Evolutionary conservation across 2,888 invertebrate genomes (phyloP), one percentile per base, ranked within the genome.

Genomic region (Pocota personata): DNA sequence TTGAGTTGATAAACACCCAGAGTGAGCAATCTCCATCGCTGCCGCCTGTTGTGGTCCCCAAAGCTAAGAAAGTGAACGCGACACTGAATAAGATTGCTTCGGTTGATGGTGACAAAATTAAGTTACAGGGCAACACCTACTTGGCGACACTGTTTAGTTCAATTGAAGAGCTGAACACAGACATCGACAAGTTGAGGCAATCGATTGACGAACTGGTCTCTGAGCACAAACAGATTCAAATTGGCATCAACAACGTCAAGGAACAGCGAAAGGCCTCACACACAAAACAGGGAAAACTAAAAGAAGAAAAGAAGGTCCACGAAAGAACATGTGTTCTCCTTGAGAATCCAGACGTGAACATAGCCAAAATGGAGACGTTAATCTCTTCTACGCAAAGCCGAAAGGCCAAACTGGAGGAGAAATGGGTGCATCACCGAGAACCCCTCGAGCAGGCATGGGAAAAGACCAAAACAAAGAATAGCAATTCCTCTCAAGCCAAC

Each of bases 351-450:
- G 94, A 94, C 58, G 94, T 94, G 55, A 95, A 95, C 90, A 90
- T 94, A 46, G 89, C 90, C 4, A 95, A 95, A 91, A 91, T 95
- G 75, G 94, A 94, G 88, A 91, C 92, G 14, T 90, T 94, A 14
- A 93, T 96, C 19, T 94, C 95, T 82, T 93, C 93, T 19, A 95
- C 95, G 83, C 94, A 94, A 60, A 94, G 95, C 89, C 94, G 95
- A 89, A 92, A 96, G 37, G 92, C 94, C 27, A 94, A 93, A 72
- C 91, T 97, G 62, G 94, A 95, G 3, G 94, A 94, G 76, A 96
- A 96, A 89, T 97, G 97, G 96, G 95, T 96, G 89, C 94, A 95
- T 64, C 95, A 96, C 89, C 93, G 95, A 87, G 93, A 93, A 30
- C 96, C 96, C 0, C 91, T 96, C 12, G 92, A 95, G 27, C 93